Evolutionary conservation across 2,888 invertebrate genomes (phyloP), one percentile per base, ranked within the genome.

Genomic region (Amiota minor): DNA sequence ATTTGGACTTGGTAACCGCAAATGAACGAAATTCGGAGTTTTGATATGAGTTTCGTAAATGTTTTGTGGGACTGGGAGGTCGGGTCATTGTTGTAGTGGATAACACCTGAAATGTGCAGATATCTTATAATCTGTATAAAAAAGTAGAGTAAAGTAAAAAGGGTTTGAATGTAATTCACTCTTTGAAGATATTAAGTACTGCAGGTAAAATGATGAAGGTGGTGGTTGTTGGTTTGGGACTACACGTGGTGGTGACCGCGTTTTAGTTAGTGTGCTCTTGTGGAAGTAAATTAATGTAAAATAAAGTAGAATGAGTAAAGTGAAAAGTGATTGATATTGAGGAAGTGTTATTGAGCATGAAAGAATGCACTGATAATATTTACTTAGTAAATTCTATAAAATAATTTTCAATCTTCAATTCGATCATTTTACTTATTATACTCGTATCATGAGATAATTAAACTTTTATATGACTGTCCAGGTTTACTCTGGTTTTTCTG

Each of bases 71-170:
- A 12, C 12, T 53, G 23, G 18, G 12, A 12, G 18, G 20, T 9
- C 35, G 53, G 14, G 68, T 35, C 12, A 64, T 35, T 59, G 59
- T 53, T n/a, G 53, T 53, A 47, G 20, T 62, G n/a, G 82, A 80
- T 78, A 83, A 83, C 86, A 86, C 83, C 84, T 86, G 86, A 84
- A 86, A 79, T 75, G 78, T 78, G 81, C 86, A 83, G 76, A 35
- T 35, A 35, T 35, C 76, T 79, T 77, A 72, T 62, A 35, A 35
- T 35, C 35, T 35, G 35, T 35, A 35, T 35, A 35, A 35, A 35
- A 35, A 35, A 6, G 59, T 71, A 77, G 75, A 72, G 76, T 75
- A 77, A 81, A 79, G 78, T 76, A 18, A 70, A 47, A 61, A 20
- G 16, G 59, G 59, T 59, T 59, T 59, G 9, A 20, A 20, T 59